Conservation (phyloP, 2,888 invertebrate genomes). For the Glaucopsyche alexis region DNA sequence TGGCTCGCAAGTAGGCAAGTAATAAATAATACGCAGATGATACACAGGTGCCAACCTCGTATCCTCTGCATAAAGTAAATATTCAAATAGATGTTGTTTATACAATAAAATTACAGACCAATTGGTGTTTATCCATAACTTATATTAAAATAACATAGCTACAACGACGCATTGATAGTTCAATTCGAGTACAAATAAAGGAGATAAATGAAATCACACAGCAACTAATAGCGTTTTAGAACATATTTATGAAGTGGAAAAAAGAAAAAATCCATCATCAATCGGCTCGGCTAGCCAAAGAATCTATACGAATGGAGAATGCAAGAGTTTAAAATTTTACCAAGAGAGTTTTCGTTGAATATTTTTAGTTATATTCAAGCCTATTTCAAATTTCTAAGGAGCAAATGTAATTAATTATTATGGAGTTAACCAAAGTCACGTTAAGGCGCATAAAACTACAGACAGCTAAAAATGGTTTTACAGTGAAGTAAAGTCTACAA, state of each 20-base stretch:
- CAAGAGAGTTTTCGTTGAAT: no score
- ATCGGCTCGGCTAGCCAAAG: no score
- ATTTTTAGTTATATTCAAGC: no score
- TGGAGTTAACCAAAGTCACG: neutral
- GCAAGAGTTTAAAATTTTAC: no score
- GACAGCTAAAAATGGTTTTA: neutral
- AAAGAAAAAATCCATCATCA: neutral
- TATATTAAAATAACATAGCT: neutral
- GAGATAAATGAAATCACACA: neutral
- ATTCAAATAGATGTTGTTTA: slow-evolving; percentile 19
- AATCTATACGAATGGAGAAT: no score
- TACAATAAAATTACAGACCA: neutral
- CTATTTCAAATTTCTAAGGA: neutral
- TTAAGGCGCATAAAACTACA: neutral
- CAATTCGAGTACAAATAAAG: neutral
- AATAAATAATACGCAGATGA: neutral
- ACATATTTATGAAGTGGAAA: neutral
- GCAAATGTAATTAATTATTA: neutral
- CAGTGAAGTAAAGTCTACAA: slow-evolving; percentile 1
- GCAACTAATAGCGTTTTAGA: neutral
- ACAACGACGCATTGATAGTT: neutral
- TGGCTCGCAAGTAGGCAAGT: neutral
- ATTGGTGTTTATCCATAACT: slow-evolving; percentile 12
- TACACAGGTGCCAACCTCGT: slow-evolving; percentile 9
- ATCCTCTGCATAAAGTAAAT: neutral